phyloP scores from a whole-genome alignment of 2,888 invertebrate genomes.

The Syrphus vitripennis region DNA sequence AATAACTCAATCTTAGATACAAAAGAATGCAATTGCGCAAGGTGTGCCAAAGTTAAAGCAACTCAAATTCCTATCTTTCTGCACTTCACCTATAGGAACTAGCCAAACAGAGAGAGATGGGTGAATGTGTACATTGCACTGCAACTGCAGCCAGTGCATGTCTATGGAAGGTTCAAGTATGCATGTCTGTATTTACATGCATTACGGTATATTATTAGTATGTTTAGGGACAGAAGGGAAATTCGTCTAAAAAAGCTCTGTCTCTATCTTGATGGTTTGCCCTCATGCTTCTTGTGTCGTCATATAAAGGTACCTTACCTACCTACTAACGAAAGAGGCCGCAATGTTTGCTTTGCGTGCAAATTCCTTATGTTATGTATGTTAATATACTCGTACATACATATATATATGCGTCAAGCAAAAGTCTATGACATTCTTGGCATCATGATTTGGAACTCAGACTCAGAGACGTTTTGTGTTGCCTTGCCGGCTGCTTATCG shows the following conservation, averaged over 20 bases:
- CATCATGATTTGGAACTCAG: slow-evolving; percentile 61
- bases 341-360: slow-evolving; percentile 61
- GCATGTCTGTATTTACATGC: slow-evolving; percentile 28
- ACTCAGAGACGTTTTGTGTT: slow-evolving; percentile 41
- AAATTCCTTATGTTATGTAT: slow-evolving; percentile 32
- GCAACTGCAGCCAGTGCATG: slow-evolving; percentile 20
- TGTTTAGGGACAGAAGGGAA: slow-evolving; percentile 16
- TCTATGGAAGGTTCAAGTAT: slow-evolving; percentile 22
- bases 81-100: slow-evolving; percentile 34
- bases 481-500: slow-evolving; percentile 56
- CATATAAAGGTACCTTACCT: too few relatives aligned
- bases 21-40: slow-evolving; percentile 56
- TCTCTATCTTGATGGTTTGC: slow-evolving; percentile 32
- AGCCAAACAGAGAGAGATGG: background rate
- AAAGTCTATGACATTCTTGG: slow-evolving; percentile 63
- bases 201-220: slow-evolving; percentile 23
- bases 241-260: slow-evolving; percentile 20
- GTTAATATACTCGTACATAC: background rate
- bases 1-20: slow-evolving; percentile 50
- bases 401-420: slow-evolving; percentile 44
- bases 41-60: slow-evolving; percentile 62
- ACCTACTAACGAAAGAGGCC: slow-evolving; percentile 22
- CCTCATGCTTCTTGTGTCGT: slow-evolving; percentile 44
- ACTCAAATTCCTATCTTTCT: slow-evolving; percentile 52
- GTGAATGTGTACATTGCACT: too few relatives aligned